phyloP scores from a whole-genome alignment of 1,140 invertebrate genomes.

The Ceratoteleas bidentatus region DNA sequence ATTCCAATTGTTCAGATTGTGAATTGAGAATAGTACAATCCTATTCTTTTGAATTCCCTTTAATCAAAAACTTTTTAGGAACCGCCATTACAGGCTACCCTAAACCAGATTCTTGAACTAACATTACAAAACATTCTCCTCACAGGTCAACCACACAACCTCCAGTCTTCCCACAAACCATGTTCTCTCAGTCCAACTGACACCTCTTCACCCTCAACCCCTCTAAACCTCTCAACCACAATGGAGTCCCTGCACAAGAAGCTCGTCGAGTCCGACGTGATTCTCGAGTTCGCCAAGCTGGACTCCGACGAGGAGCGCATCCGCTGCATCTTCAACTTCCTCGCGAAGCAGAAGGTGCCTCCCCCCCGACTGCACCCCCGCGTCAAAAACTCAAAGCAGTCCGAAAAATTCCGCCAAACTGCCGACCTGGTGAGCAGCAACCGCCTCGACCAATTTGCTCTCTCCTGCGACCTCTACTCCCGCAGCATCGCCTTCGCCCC shows the following conservation, averaged over 20 bases:
- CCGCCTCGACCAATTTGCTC: slow-evolving; percentile 13
- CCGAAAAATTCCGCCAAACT: slow-evolving; percentile 37
- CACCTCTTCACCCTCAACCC: too few species aligned
- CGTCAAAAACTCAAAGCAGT: slow-evolving; percentile 28
- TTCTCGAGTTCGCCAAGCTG: slow-evolving; percentile 18
- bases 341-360: slow-evolving; percentile 17
- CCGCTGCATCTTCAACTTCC: slow-evolving; percentile 23
- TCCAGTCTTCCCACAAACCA: too few species aligned
- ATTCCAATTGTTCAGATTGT: too few species aligned
- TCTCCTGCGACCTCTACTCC: slow-evolving; percentile 33
- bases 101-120: too few species aligned
- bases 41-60: too few species aligned
- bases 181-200: too few species aligned
- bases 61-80: too few species aligned
- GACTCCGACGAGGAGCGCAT: slow-evolving; percentile 12
- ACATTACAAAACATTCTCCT: too few species aligned
- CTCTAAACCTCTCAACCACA: background rate
- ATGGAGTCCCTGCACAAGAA: slow-evolving; percentile 35
- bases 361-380: slow-evolving; percentile 20
- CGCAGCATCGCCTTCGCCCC: slow-evolving; percentile 36
- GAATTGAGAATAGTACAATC: too few species aligned
- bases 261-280: slow-evolving; percentile 22
- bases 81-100: too few species aligned
- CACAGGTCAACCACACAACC: too few species aligned
- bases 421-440: slow-evolving; percentile 29